phyloP scores from a whole-genome alignment of 2,888 invertebrate species.

The Acrocyrtus sp. region DNA sequence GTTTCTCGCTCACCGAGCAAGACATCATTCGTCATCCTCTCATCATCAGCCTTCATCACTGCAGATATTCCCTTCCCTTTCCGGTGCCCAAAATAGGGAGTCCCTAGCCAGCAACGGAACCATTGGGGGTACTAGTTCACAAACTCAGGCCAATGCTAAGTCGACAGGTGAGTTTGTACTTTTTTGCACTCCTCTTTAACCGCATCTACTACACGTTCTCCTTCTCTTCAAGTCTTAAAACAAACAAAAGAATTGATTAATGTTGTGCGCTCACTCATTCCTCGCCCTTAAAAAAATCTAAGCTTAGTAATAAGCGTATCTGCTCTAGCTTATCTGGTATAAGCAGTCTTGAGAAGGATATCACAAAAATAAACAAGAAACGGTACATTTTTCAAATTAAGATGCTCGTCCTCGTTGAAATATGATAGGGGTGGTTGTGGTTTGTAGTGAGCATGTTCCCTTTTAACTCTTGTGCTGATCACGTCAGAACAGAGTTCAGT shows the following conservation, averaged over 20 bases:
- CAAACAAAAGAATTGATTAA: not conserved
- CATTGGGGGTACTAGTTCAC: conserved; percentile 7
- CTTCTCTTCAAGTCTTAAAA: not conserved
- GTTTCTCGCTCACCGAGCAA: conserved; percentile 51
- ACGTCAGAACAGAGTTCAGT: no score
- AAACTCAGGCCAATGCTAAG: conserved; percentile 23
- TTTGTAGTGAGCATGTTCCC: no score
- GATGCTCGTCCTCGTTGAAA: no score
- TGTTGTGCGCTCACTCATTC: no score
- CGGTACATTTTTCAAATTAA: no score
- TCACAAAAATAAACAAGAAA: no score
- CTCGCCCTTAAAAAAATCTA: no score
- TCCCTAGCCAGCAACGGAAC: not conserved
- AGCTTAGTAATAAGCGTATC: no score
- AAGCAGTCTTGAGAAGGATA: no score
- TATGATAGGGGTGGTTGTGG: no score
- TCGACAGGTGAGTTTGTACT: conserved; percentile 33
- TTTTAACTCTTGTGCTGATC: no score
- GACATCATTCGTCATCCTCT: conserved; percentile 42
- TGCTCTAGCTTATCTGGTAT: no score
- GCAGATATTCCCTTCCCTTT: conserved; percentile 45
- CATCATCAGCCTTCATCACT: conserved; percentile 45
- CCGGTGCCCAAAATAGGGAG: conserved; percentile 25
- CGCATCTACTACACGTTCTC: not conserved
- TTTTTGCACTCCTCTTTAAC: not conserved